Evolutionary conservation across 2,113 vertebrate species (phyloP).

Genomic region (Meriones unguiculatus): DNA sequence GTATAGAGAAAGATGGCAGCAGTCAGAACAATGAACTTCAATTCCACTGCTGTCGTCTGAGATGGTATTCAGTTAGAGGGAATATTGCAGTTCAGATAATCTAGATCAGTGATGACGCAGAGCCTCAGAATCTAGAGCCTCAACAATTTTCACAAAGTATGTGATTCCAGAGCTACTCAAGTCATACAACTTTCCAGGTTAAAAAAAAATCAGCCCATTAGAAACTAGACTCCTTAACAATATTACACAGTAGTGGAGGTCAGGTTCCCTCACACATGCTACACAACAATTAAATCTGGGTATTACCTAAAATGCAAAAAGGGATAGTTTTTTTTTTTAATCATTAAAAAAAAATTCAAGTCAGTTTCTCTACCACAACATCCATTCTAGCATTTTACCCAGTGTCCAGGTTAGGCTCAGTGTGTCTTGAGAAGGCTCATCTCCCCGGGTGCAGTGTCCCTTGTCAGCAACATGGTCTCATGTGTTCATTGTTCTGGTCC

Average conservation of each 20-base stretch:
- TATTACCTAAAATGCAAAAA: slow-evolving; percentile 2
- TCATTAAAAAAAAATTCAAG: slow-evolving; percentile 20
- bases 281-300: slow-evolving; percentile 19
- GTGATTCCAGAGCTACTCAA: slow-evolving; percentile 33
- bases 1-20: neutral
- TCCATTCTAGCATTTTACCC: neutral
- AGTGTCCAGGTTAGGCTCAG: neutral
- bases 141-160: neutral
- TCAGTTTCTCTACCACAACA: neutral
- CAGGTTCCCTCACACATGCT: neutral
- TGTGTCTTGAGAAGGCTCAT: neutral
- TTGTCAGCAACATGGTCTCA: neutral
- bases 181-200: neutral
- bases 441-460: neutral
- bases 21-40: neutral
- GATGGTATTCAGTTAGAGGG: neutral
- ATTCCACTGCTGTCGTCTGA: neutral
- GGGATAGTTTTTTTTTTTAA: neutral
- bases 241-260: neutral
- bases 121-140: neutral
- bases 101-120: neutral
- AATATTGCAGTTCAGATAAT: slow-evolving; percentile 11
- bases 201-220: neutral
- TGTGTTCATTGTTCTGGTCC: no score
- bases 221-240: slow-evolving; percentile 19